phyloP scores from a whole-genome alignment of 2,888 invertebrate species.

The Andrena chrysosceles region DNA sequence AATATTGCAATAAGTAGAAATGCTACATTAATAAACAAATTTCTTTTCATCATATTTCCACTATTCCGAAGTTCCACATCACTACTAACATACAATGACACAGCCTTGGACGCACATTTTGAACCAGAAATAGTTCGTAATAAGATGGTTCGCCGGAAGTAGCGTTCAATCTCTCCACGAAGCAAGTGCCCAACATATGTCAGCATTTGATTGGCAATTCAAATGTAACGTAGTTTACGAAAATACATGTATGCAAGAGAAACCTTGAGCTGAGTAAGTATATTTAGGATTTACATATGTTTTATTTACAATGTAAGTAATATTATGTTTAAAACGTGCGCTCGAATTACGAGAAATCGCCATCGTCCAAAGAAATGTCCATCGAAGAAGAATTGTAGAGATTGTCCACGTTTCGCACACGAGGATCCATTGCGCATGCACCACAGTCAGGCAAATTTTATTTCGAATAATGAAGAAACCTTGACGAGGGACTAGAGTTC shows the following conservation, averaged over 20 bases:
- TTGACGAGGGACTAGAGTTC: too few species aligned
- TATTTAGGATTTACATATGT: neutral
- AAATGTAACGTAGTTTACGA: neutral
- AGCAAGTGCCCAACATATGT: neutral
- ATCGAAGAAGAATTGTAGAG: slow-evolving; percentile 3
- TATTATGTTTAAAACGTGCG: neutral
- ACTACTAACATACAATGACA: slow-evolving; percentile 74
- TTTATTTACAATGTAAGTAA: neutral
- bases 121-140: slow-evolving; percentile 40
- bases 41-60: slow-evolving; percentile 81
- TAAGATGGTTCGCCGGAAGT: slow-evolving; percentile 35
- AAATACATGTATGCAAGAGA: neutral
- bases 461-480: neutral
- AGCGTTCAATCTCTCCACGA: slow-evolving; percentile 1
- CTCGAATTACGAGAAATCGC: neutral
- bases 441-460: neutral
- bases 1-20: slow-evolving; percentile 73
- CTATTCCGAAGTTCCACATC: slow-evolving; percentile 82
- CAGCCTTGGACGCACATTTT: slow-evolving; percentile 68
- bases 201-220: slow-evolving; percentile 16
- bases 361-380: too few species aligned
- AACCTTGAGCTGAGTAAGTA: neutral
- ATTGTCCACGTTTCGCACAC: neutral
- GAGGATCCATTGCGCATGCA: slow-evolving; percentile 6
- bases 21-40: slow-evolving; percentile 70